Conservation (phyloP, 2,888 invertebrate genomes). For the Mesoligia furuncula region DNA sequence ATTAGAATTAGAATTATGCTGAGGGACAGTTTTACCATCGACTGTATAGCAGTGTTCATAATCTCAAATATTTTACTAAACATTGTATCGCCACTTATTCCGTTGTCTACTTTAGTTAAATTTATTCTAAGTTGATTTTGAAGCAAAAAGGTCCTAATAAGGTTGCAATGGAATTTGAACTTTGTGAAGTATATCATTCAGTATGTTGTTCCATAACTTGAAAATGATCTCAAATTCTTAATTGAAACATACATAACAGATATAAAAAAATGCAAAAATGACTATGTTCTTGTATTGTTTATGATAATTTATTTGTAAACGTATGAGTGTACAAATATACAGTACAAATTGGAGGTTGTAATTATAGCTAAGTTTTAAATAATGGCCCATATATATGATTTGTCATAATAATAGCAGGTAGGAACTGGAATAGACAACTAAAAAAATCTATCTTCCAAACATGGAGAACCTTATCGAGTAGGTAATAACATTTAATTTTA, state of each 20-base stretch:
- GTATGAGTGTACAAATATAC: too few relatives aligned
- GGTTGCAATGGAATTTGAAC: too few relatives aligned
- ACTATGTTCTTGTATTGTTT: too few relatives aligned
- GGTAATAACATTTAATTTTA: not conserved
- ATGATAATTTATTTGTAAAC: too few relatives aligned
- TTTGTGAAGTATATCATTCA: too few relatives aligned
- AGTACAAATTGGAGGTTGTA: not conserved
- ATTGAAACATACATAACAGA: not conserved
- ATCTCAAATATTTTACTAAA: not conserved
- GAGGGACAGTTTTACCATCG: not conserved
- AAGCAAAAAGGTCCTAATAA: too few relatives aligned
- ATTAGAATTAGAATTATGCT: not conserved
- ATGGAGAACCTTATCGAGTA: not conserved
- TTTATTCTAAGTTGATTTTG: too few relatives aligned
- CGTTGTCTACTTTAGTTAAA: not conserved
- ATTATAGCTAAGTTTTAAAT: not conserved
- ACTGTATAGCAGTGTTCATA: too few relatives aligned
- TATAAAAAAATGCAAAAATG: not conserved
- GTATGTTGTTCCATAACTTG: too few relatives aligned
- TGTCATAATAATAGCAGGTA: not conserved
- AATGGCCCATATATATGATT: not conserved
- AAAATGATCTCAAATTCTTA: too few relatives aligned
- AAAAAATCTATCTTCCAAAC: not conserved
- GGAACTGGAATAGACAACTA: not conserved
- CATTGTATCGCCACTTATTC: not conserved